phyloP scores from a whole-genome alignment of 1,140 invertebrate genomes.

The Drosophila asahinai region DNA sequence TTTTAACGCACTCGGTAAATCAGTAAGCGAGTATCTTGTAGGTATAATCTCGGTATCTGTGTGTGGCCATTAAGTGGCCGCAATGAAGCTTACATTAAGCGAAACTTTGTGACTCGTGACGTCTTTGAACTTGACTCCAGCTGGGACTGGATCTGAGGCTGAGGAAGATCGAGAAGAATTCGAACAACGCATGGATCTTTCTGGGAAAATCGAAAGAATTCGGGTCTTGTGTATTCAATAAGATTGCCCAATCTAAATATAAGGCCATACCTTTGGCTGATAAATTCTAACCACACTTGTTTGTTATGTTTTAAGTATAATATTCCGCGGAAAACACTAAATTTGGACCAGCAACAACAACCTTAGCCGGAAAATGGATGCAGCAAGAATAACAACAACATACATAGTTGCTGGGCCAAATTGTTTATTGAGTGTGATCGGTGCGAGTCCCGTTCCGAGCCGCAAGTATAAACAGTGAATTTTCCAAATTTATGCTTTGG shows the following conservation, averaged over 20 bases:
- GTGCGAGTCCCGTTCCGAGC: conserved; percentile 35
- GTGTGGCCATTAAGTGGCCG: conserved; percentile 57
- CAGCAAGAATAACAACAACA: conserved; percentile 28
- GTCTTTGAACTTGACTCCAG: conserved; percentile 74
- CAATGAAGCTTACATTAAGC: conserved; percentile 53
- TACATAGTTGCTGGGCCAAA: conserved; percentile 55
- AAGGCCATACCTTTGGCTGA: conserved; percentile 36
- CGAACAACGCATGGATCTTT: conserved; percentile 8
- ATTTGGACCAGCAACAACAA: conserved; percentile 41
- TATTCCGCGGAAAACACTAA: conserved; percentile 69
- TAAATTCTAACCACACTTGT: conserved; percentile 38
- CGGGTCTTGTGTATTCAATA: conserved; percentile 33
- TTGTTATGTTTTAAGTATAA: conserved; percentile 72
- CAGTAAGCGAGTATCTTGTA: conserved; percentile 36
- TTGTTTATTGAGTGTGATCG: conserved; percentile 77
- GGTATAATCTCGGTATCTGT: conserved; percentile 14
- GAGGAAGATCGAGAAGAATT: not conserved
- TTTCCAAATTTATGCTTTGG: conserved; percentile 60
- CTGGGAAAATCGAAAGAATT: conserved; percentile 6
- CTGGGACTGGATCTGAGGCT: not conserved
- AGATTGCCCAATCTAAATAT: conserved; percentile 51
- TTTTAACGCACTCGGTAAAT: conserved; percentile 57
- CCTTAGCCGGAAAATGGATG: conserved; percentile 35
- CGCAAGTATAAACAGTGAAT: conserved; percentile 66
- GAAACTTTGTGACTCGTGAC: conserved; percentile 71